Evolutionary conservation across 2,113 vertebrate genomes (phyloP).

Genomic region (Rattus norvegicus): DNA sequence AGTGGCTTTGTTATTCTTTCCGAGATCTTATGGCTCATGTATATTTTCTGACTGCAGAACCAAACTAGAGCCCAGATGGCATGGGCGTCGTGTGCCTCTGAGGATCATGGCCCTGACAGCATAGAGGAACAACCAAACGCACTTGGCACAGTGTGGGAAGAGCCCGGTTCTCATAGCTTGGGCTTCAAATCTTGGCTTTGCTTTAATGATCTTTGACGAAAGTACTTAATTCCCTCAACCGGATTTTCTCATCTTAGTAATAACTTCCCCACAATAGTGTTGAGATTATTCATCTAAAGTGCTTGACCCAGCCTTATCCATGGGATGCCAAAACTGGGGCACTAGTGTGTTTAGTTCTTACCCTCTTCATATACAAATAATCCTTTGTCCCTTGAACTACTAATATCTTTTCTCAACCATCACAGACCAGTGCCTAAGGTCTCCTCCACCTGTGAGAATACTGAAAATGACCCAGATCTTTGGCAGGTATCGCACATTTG

Average conservation of each 20-base stretch:
- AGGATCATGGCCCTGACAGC: not conserved
- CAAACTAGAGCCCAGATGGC: not conserved
- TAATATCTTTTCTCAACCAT: not conserved
- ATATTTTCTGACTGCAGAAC: constrained; percentile 18
- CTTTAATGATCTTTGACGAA: not conserved
- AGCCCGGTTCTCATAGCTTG: not conserved
- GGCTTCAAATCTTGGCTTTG: not conserved
- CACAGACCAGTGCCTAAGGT: not conserved
- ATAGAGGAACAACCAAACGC: not conserved
- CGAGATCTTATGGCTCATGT: not conserved
- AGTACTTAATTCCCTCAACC: not conserved
- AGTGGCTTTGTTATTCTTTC: constrained; percentile 3
- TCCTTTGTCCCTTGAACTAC: constrained; percentile 18
- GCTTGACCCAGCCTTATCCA: not conserved
- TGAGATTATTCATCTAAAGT: constrained; percentile 19
- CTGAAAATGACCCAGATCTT: constrained; percentile 27
- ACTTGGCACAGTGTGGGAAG: not conserved
- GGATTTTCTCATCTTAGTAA: not conserved
- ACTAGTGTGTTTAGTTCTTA: not conserved
- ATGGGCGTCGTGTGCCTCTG: not conserved
- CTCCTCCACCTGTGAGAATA: not conserved
- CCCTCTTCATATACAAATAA: not conserved
- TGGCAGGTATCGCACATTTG: not conserved
- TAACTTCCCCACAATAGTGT: not conserved
- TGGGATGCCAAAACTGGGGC: not conserved